Conservation (phyloP, 2,888 invertebrate species). For the Eurytoma adleriae region DNA sequence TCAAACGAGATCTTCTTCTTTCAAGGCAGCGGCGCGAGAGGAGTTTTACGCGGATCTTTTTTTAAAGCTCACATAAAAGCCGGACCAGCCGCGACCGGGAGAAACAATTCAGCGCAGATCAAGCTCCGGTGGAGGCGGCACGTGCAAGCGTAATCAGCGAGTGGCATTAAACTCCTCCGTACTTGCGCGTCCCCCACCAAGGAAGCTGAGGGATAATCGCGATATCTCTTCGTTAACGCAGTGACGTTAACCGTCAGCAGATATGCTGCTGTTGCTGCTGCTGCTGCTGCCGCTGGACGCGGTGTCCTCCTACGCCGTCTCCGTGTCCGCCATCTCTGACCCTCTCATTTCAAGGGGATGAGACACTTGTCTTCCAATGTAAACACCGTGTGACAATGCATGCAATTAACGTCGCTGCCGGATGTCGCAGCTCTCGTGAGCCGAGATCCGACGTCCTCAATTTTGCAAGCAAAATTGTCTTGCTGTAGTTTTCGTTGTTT, state of each 20-base stretch:
- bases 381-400: constrained; percentile 52
- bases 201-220: constrained; percentile 39
- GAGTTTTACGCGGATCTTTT: too few relatives aligned
- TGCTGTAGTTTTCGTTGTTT: background rate
- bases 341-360: constrained; percentile 13
- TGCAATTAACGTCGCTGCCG: constrained; percentile 48
- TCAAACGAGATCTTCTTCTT: too few relatives aligned
- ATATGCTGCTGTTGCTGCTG: constrained; percentile 16
- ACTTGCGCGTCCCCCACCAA: background rate
- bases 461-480: too few relatives aligned
- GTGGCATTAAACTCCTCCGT: background rate
- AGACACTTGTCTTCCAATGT: constrained; percentile 46
- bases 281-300: background rate
- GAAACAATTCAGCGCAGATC: too few relatives aligned
- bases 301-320: background rate
- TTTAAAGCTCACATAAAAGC: too few relatives aligned
- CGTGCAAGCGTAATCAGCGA: constrained; percentile 14
- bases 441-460: constrained; percentile 1
- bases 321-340: background rate
- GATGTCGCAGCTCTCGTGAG: constrained; percentile 21
- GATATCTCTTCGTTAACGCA: constrained; percentile 46
- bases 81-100: too few relatives aligned
- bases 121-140: too few relatives aligned
- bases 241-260: constrained; percentile 37
- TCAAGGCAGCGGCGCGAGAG: too few relatives aligned